Percentiles rank a stretch among this genome's conserved stretches.
Conservation (phyloP, 2,113 vertebrate species). For the Ovis canadensis region DNA sequence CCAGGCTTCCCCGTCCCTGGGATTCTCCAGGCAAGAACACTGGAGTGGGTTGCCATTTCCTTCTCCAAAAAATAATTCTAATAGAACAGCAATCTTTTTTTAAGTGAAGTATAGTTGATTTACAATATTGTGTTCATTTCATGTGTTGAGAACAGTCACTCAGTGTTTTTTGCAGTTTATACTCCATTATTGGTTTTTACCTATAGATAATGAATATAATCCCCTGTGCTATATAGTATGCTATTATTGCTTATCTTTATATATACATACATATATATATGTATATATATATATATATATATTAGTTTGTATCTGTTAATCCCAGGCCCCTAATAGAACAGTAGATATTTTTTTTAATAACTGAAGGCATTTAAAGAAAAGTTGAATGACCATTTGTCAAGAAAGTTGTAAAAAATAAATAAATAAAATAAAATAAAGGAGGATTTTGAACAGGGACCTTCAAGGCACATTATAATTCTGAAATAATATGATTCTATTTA, state of each 20-base stretch:
- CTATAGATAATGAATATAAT: neutral
- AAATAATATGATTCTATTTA: neutral
- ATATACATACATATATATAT: neutral
- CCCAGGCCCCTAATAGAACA: neutral
- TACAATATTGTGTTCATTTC: neutral
- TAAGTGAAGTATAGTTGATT: neutral
- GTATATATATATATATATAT: neutral
- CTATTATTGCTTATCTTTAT: neutral
- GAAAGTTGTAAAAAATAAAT: neutral
- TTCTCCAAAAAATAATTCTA: neutral
- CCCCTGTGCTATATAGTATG: neutral
- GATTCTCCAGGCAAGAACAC: no score
- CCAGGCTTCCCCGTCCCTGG: no score
- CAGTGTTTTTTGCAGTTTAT: neutral
- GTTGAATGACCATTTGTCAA: neutral
- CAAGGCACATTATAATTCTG: neutral
- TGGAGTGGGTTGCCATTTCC: no score
- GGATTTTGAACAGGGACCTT: neutral
- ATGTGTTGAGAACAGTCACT: neutral
- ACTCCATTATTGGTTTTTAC: neutral
- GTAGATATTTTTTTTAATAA: neutral
- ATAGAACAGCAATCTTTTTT: neutral
- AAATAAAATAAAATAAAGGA: neutral
- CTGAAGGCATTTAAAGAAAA: neutral
- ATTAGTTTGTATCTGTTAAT: neutral